Conservation (phyloP, 2,797 vertebrate genomes). For the Onychomys torridus region DNA sequence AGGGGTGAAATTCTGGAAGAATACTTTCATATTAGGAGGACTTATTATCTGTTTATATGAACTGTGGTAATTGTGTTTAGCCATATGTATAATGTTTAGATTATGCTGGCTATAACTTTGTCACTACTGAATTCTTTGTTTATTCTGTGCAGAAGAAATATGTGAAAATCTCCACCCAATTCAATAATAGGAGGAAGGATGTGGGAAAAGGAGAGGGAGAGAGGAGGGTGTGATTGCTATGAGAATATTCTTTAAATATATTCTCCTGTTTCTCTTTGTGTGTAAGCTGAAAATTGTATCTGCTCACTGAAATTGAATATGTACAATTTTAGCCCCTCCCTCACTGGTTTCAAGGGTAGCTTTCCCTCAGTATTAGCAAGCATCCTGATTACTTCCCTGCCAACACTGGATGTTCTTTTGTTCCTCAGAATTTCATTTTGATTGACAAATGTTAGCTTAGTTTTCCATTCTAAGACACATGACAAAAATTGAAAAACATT, state of each 20-base stretch:
- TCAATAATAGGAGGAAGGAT: not conserved
- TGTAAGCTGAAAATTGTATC: constrained; percentile 2
- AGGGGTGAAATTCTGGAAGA: not conserved
- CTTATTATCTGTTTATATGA: not conserved
- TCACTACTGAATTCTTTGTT: not conserved
- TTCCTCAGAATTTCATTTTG: constrained; percentile 43
- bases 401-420: not conserved
- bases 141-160: not conserved
- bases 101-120: not conserved
- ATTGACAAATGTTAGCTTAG: constrained; percentile 56
- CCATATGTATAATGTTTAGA: not conserved
- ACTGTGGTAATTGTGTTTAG: not conserved
- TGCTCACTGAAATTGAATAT: not conserved
- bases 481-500: constrained; percentile 47
- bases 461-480: constrained; percentile 60
- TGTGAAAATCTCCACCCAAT: constrained; percentile 7
- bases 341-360: not conserved
- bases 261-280: not conserved
- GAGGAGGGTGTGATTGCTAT: not conserved
- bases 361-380: constrained; percentile 37
- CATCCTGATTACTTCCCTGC: not conserved
- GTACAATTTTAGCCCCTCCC: not conserved
- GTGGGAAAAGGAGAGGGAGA: not conserved
- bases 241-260: constrained; percentile 8
- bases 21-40: not conserved